A percentile compares a stretch with the other conserved stretches of the same genome.
Conservation (phyloP, 2,888 invertebrate genomes). For the Acanthosepion lycidas region DNA sequence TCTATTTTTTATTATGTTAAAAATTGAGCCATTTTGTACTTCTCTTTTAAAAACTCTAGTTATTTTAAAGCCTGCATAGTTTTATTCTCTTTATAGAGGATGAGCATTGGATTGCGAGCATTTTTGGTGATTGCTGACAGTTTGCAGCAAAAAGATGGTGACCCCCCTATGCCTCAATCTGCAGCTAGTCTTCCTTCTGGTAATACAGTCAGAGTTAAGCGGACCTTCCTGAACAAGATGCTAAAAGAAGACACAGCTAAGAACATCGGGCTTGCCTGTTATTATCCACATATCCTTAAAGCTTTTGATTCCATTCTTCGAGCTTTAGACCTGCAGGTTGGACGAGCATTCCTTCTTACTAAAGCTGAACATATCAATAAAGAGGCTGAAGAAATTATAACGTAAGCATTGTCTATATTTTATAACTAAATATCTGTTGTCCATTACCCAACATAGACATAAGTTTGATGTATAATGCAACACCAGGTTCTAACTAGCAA, state of each 20-base stretch:
- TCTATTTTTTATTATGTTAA: no score
- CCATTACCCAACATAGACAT: background rate
- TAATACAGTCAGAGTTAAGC: conserved; percentile 93
- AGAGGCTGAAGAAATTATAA: conserved; percentile 77
- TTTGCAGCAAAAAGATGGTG: conserved; percentile 98
- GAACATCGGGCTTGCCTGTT: conserved; percentile 96
- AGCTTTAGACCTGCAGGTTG: conserved; percentile 95
- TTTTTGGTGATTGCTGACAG: conserved; percentile 99
- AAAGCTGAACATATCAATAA: conserved; percentile 96
- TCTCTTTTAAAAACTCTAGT: no score
- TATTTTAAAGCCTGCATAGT: background rate
- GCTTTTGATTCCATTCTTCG: conserved; percentile 96
- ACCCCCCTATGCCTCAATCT: conserved; percentile 98
- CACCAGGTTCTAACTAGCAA: no score
- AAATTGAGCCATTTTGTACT: background rate
- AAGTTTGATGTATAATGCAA: no score
- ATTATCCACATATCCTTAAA: conserved; percentile 94
- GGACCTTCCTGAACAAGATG: conserved; percentile 93
- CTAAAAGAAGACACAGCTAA: conserved; percentile 92
- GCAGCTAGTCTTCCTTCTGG: conserved; percentile 96
- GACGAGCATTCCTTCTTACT: conserved; percentile 95
- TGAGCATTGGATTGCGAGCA: conserved; percentile 98
- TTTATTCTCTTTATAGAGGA: conserved; percentile 78
- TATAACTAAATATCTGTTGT: background rate
- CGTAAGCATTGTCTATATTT: conserved; percentile 63